These are phyloP conservation scores for Callipepla squamata DNA, from an alignment of 2,113 vertebrate species.

Conservation along the genomic window DNA sequence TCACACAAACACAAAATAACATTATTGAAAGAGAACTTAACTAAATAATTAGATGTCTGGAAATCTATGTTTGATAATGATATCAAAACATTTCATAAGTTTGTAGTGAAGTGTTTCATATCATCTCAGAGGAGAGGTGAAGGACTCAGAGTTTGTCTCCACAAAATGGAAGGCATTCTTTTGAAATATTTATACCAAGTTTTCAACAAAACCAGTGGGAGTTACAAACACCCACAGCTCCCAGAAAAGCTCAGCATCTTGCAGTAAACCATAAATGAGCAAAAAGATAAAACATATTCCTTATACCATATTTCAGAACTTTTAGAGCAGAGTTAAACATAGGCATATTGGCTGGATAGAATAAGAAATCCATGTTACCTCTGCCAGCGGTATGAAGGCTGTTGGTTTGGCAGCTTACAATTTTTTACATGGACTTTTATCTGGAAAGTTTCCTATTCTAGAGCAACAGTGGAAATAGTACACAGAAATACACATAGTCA, in stretches of 20 bases:
- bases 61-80: background rate
- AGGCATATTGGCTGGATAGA: conserved; percentile 8
- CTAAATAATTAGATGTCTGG: background rate
- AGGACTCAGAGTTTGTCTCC: background rate
- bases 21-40: background rate
- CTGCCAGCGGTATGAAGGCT: conserved; percentile 45
- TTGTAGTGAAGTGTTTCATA: background rate
- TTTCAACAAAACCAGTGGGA: conserved; percentile 33
- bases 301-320: background rate
- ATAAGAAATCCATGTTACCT: conserved; percentile 16
- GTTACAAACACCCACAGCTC: conserved; percentile 4
- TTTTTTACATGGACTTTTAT: conserved; percentile 33
- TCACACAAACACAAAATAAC: background rate
- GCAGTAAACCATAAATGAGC: conserved; percentile 45
- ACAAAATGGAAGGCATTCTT: background rate
- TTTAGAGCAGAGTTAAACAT: conserved; percentile 45
- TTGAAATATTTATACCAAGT: conserved; percentile 16
- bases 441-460: conserved; percentile 42
- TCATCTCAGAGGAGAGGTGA: background rate
- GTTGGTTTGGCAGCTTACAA: conserved; percentile 40
- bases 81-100: background rate
- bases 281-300: conserved; percentile 47
- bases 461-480: conserved; percentile 11
- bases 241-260: conserved; percentile 41
- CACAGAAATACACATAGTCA: conserved; percentile 11